Evolutionary conservation across 2,113 vertebrate genomes (phyloP).

Genomic region (Plotosus lineatus): DNA sequence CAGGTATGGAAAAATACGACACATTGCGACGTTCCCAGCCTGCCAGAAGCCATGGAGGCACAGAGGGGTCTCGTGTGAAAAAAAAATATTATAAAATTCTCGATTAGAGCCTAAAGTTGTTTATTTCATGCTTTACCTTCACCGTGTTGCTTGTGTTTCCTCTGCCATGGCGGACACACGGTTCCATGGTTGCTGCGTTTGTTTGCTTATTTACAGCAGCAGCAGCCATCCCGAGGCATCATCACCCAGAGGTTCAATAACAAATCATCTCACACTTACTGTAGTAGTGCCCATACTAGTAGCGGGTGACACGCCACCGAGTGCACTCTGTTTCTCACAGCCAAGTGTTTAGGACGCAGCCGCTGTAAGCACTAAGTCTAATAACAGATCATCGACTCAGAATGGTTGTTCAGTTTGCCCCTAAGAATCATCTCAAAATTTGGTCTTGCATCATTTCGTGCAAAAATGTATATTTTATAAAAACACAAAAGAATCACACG

Average conservation of each 20-base stretch:
- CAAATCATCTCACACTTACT: background rate
- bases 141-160: conserved; percentile 68
- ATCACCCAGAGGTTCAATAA: background rate
- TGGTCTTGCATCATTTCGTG: background rate
- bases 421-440: too few relatives aligned
- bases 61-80: too few relatives aligned
- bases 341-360: background rate
- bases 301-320: background rate
- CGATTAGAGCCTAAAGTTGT: background rate
- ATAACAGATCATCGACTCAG: too few relatives aligned
- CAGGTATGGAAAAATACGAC: conserved; percentile 1
- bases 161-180: conserved; percentile 73
- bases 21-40: background rate
- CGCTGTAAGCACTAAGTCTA: background rate
- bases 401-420: too few relatives aligned
- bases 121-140: conserved; percentile 75
- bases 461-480: background rate
- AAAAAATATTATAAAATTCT: background rate
- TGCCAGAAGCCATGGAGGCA: background rate
- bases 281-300: background rate
- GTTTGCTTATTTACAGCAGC: conserved; percentile 84
- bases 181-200: conserved; percentile 68
- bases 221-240: conserved; percentile 77
- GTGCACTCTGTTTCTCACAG: background rate
- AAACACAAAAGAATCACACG: background rate